phyloP scores from a whole-genome alignment of 53 echinoderm and acorn worm genomes.

The Pentamera pediparva region DNA sequence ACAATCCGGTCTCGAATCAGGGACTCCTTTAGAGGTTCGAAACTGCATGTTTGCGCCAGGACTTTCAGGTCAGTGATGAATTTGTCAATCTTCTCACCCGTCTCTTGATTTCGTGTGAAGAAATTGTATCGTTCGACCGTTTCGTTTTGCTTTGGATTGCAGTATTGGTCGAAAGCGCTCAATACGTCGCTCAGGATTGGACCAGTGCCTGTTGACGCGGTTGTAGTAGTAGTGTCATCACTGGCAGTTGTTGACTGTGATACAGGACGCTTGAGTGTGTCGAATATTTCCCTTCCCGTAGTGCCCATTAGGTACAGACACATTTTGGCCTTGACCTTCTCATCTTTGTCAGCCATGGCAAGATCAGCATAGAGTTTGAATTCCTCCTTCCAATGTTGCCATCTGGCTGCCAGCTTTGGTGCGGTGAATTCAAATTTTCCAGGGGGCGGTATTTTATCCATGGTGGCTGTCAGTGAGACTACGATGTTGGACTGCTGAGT shows the following conservation, averaged over 20 bases:
- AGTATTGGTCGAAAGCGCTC: conserved; percentile 11
- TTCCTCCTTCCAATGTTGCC: conserved; percentile 9
- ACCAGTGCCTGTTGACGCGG: not conserved
- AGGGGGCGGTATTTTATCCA: not conserved
- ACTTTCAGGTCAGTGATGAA: conserved; percentile 29
- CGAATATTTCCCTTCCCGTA: conserved; percentile 4
- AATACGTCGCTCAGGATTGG: not conserved
- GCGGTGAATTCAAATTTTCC: not conserved
- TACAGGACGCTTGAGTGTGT: not conserved
- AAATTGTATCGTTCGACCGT: conserved; percentile 35
- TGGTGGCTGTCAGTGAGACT: too few relatives aligned
- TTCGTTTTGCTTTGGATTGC: conserved; percentile 32
- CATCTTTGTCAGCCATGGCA: conserved; percentile 5
- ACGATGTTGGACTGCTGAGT: too few relatives aligned
- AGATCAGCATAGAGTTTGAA: conserved; percentile 4
- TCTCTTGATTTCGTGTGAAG: conserved; percentile 28
- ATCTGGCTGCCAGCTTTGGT: not conserved
- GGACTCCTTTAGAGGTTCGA: conserved; percentile 22
- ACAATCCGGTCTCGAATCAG: conserved; percentile 28
- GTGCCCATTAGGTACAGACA: conserved; percentile 1
- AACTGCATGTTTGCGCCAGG: conserved; percentile 22
- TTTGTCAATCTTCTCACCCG: conserved; percentile 15
- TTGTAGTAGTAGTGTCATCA: not conserved
- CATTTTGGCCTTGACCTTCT: conserved; percentile 10
- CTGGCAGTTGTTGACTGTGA: not conserved